phyloP scores from a whole-genome alignment of 2,888 invertebrate species.

The Hirtodrosophila trivittata region DNA sequence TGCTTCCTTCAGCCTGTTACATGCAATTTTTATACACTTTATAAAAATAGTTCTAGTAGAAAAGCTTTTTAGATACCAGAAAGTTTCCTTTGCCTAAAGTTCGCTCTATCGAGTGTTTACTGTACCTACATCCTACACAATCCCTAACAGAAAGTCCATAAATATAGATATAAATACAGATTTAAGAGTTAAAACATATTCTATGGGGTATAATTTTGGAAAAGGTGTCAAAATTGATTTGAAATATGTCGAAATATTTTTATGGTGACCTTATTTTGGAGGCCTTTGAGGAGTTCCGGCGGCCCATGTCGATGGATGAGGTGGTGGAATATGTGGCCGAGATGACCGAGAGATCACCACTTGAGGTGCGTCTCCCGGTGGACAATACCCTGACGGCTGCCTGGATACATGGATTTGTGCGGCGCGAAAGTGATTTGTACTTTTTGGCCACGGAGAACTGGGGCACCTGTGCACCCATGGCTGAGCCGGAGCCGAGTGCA shows the following conservation, averaged over 20 bases:
- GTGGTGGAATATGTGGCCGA: slow-evolving; percentile 57
- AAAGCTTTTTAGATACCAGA: too few species aligned
- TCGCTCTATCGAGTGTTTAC: too few species aligned
- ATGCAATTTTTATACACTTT: too few species aligned
- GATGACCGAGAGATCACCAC: slow-evolving; percentile 29
- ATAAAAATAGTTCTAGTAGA: too few species aligned
- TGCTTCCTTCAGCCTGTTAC: too few species aligned
- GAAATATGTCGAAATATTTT: slow-evolving; percentile 48
- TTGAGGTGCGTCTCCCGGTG: slow-evolving; percentile 46
- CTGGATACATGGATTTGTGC: slow-evolving; percentile 57
- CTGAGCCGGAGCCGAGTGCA: background rate
- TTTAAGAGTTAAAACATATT: too few species aligned
- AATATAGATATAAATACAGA: too few species aligned
- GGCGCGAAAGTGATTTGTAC: slow-evolving; percentile 25
- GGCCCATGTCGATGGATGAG: slow-evolving; percentile 52
- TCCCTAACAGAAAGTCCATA: too few species aligned
- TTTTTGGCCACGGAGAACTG: slow-evolving; percentile 11
- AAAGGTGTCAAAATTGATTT: background rate
- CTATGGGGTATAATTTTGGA: too few species aligned
- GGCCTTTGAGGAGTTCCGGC: slow-evolving; percentile 52
- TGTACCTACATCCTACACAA: too few species aligned
- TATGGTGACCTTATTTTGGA: slow-evolving; percentile 59
- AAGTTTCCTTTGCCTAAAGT: too few species aligned
- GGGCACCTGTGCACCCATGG: background rate
- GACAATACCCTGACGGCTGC: slow-evolving; percentile 63